Percentiles rank a stretch among this genome's conserved stretches.
These are phyloP conservation scores for Psammodynastes pulverulentus DNA, from an alignment of 2,113 vertebrate species.

Conservation along the genomic window DNA sequence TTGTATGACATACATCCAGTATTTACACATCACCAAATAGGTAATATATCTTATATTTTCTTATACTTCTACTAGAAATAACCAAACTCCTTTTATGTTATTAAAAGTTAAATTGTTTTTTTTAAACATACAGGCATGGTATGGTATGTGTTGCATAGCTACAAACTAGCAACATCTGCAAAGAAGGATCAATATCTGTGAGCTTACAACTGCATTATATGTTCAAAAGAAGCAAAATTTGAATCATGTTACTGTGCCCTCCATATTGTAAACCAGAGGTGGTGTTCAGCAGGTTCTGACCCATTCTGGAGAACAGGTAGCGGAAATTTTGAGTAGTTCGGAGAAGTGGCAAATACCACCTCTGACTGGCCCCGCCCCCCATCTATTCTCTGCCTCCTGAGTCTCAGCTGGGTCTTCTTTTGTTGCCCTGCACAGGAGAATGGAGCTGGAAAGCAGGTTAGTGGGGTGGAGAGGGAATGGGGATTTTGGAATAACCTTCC, in stretches of 20 bases:
- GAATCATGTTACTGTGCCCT: background rate
- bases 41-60: constrained; percentile 27
- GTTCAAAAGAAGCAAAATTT: background rate
- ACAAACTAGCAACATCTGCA: background rate
- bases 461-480: too few relatives aligned
- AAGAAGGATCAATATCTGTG: background rate
- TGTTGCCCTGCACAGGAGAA: too few relatives aligned
- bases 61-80: constrained; percentile 40
- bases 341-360: too few relatives aligned
- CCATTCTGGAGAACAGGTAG: too few relatives aligned
- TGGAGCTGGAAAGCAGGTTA: too few relatives aligned
- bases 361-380: too few relatives aligned
- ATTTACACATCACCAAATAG: constrained; percentile 27
- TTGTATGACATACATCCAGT: background rate
- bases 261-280: too few relatives aligned
- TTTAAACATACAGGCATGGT: background rate
- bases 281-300: too few relatives aligned
- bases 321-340: too few relatives aligned
- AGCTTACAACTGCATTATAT: background rate
- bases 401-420: too few relatives aligned
- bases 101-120: constrained; percentile 20
- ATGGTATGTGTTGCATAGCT: background rate
- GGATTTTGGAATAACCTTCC: too few relatives aligned
- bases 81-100: constrained; percentile 32
- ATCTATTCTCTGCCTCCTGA: too few relatives aligned